Evolutionary conservation across 2,888 invertebrate genomes (phyloP), one percentile per base, ranked within the genome.

Genomic region (Norana najaformis): DNA sequence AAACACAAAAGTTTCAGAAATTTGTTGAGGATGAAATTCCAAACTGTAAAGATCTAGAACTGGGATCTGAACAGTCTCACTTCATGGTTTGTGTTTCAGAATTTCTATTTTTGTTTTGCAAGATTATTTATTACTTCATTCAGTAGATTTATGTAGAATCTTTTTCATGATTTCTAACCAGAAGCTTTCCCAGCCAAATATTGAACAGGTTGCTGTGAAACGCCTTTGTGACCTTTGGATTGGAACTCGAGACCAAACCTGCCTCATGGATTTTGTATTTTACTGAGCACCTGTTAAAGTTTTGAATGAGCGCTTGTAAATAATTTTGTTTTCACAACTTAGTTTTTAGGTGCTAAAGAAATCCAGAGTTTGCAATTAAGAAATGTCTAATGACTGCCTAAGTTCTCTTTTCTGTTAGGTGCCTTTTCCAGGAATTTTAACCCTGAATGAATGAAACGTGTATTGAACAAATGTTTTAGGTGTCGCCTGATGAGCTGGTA

Each of bases 21-120:
- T 97, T 97, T 0, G 96, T 98, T 88, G 96, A 96, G 41, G 96
- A 96, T 88, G 95, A 98, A 90, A 97, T 97, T 90, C 98, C 98
- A 0, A 96, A 97, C 2, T 97, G 97, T 92, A 97, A 97, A 92
- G 97, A 97, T 93, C 97, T 97, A 93, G 97, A 97, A 85, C 35
- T 85, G 85, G 35, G 85, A 37, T 85, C 85, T 30, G 36, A 85
- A 35, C 85, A 36, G 34, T 85, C 85, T 23, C 35, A 35, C 8
- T 23, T 85, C 85, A 85, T 85, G 85, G 85, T 85, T 85, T 11
- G 85, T 85, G 35, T 37, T 23, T 85, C 37, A 36, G 37, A 85
- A 36, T 85, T 85, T 6, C 23, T 85, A 35, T 85, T 13, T 85
- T 36, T 4, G 35, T 37, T 85, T 37, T 16, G 35, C 34, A 23